Conservation (phyloP, 2,888 invertebrate species). For the Agrotis segetum region DNA sequence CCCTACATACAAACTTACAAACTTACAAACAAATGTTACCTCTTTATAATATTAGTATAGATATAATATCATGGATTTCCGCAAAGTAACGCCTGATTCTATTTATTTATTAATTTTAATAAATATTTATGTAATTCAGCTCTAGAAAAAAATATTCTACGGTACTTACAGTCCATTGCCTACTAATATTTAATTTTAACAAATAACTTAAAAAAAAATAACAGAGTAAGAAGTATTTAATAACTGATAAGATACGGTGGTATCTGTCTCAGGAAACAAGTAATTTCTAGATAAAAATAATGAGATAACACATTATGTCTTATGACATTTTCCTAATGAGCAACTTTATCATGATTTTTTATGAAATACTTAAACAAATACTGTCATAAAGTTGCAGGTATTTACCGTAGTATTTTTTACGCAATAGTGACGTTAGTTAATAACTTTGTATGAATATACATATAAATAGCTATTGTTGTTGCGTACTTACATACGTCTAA, state of each 20-base stretch:
- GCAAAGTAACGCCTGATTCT: no score
- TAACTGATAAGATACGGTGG: conserved; percentile 34
- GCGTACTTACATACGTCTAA: background rate
- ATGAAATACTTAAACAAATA: conserved; percentile 27
- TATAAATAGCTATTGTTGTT: background rate
- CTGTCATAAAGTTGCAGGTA: background rate
- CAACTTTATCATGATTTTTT: conserved; percentile 37
- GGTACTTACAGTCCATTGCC: no score
- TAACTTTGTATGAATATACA: conserved; percentile 27
- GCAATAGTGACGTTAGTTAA: conserved; percentile 11
- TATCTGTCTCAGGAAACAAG: conserved; percentile 42
- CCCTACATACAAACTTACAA: no score
- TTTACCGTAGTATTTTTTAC: background rate
- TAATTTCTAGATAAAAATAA: conserved; percentile 33
- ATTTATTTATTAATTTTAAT: no score
- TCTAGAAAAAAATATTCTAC: no score
- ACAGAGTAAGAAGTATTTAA: conserved; percentile 26
- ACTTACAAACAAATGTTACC: no score
- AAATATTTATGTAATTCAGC: no score
- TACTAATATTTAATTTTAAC: background rate
- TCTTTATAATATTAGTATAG: no score
- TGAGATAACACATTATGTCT: conserved; percentile 40
- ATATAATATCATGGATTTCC: no score
- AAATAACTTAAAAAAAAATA: background rate
- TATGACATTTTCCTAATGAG: conserved; percentile 30